Percentiles rank a stretch among this genome's conserved stretches.
Evolutionary conservation across 2,113 vertebrate genomes (phyloP).

Genomic region (Etheostoma spectabile): DNA sequence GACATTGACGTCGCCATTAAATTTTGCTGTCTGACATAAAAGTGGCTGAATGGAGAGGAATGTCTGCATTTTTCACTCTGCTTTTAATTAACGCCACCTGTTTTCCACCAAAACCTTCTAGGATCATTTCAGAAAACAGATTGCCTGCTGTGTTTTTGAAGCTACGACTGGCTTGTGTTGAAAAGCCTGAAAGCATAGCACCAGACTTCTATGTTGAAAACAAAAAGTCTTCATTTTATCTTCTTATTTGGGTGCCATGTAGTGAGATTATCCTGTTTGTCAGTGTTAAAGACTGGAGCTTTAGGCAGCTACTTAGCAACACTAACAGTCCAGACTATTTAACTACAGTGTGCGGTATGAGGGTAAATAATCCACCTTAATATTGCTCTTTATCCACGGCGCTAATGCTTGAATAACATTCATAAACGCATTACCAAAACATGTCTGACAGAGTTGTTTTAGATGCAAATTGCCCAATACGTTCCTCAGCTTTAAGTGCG

Average conservation of each 20-base stretch:
- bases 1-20: slow-evolving; percentile 71
- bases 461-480: slow-evolving; percentile 71
- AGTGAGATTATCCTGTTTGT: slow-evolving; percentile 22
- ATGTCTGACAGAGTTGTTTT: slow-evolving; percentile 71
- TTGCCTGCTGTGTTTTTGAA: slow-evolving; percentile 5
- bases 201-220: not conserved
- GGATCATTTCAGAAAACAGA: slow-evolving; percentile 12
- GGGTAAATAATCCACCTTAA: slow-evolving; percentile 56
- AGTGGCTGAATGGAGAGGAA: slow-evolving; percentile 77
- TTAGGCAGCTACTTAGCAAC: slow-evolving; percentile 19
- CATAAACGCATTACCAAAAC: slow-evolving; percentile 73
- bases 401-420: slow-evolving; percentile 64
- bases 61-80: slow-evolving; percentile 70
- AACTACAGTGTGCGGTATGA: not conserved
- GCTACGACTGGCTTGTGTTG: not conserved
- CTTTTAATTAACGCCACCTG: slow-evolving; percentile 65
- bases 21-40: slow-evolving; percentile 77
- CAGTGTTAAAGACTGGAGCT: slow-evolving; percentile 20
- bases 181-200: not conserved
- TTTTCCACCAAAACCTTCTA: slow-evolving; percentile 11
- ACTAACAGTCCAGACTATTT: not conserved
- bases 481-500: slow-evolving; percentile 47
- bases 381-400: slow-evolving; percentile 47
- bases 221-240: slow-evolving; percentile 15
- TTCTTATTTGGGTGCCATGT: slow-evolving; percentile 7